Percentiles rank a stretch among this genome's conserved stretches.
Conservation (phyloP, 2,888 invertebrate genomes). For the Lacanobia oleracea region DNA sequence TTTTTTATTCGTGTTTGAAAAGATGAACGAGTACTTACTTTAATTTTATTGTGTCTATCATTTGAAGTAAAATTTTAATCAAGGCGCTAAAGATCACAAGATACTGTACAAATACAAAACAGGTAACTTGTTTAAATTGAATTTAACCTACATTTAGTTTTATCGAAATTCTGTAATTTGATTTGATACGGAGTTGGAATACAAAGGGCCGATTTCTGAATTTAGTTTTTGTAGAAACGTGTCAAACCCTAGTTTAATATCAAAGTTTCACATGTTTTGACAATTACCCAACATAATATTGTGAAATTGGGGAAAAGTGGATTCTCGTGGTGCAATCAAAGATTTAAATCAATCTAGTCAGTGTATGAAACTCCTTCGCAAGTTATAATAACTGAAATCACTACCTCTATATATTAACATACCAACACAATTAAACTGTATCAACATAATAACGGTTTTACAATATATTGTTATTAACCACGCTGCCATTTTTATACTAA, state of each 20-base stretch:
- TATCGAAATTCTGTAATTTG: background rate
- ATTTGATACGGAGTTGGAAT: background rate
- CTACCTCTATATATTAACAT: background rate
- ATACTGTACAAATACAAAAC: background rate
- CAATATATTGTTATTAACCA: slow-evolving; percentile 21
- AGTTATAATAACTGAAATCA: background rate
- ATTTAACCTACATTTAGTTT: background rate
- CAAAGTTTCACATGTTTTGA: no score
- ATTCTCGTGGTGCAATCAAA: no score
- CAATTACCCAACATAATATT: no score
- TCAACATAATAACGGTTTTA: background rate
- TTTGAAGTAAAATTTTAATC: background rate
- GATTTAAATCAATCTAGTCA: no score
- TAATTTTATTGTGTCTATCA: background rate
- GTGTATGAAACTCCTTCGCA: no score
- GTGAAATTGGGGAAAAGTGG: no score
- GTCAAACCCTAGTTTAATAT: no score
- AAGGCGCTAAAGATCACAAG: background rate
- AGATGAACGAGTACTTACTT: background rate
- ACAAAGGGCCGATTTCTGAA: background rate
- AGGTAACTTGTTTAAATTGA: background rate
- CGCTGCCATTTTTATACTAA: slow-evolving; percentile 46
- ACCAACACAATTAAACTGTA: background rate
- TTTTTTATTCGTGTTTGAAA: background rate
- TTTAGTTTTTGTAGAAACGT: no score